These are phyloP conservation scores for Stenodema calcarata DNA, from an alignment of 2,888 invertebrate genomes.

Conservation along the genomic window DNA sequence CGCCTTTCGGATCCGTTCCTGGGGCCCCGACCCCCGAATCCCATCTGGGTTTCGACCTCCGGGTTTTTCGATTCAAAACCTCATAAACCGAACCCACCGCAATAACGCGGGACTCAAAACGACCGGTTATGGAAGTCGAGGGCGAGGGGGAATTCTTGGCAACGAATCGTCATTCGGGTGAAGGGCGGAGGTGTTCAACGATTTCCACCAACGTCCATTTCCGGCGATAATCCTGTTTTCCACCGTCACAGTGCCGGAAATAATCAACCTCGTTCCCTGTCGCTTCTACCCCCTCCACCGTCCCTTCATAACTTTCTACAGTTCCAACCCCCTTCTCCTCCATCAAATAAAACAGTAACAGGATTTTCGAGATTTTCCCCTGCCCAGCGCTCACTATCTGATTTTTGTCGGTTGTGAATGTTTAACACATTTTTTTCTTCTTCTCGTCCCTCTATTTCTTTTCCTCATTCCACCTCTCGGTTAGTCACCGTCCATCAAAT, in stretches of 20 bases:
- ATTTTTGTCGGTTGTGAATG: background rate
- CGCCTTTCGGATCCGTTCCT: background rate
- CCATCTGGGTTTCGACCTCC: background rate
- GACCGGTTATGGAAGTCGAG: background rate
- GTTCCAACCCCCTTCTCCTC: background rate
- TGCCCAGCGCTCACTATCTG: background rate
- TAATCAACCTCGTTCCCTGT: constrained; percentile 40
- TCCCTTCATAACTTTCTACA: background rate
- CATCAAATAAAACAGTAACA: constrained; percentile 32
- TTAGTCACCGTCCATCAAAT: background rate
- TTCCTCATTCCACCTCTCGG: background rate
- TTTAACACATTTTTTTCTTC: background rate
- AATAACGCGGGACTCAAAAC: background rate
- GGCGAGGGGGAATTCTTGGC: background rate
- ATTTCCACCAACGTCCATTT: constrained; percentile 46
- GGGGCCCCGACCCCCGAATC: background rate
- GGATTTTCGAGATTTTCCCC: background rate
- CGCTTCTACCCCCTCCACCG: background rate
- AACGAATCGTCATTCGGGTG: background rate
- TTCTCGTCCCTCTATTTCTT: background rate
- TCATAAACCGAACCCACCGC: background rate
- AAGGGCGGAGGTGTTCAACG: constrained; percentile 6
- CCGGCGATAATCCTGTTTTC: constrained; percentile 46
- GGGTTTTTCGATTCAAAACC: background rate
- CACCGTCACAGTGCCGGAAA: constrained; percentile 47